Conservation (phyloP, 2,113 vertebrate species). For the Eudorcas thomsonii region DNA sequence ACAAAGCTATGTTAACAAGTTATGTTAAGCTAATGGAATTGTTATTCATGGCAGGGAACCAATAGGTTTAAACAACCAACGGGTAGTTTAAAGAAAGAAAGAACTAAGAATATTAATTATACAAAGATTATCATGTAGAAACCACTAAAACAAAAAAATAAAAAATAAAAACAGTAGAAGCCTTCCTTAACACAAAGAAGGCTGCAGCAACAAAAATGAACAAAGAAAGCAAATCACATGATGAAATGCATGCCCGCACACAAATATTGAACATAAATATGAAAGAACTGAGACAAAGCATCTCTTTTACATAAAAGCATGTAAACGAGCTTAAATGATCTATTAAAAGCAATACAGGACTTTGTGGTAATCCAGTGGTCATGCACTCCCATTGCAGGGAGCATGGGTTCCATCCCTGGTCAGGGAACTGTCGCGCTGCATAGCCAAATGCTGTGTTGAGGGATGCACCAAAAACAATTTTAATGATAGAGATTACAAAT, state of each 20-base stretch:
- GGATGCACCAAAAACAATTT: neutral
- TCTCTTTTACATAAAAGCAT: neutral
- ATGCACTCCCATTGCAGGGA: neutral
- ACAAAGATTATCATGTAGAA: neutral
- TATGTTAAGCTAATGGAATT: neutral
- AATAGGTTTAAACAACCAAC: neutral
- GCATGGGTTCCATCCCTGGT: too few relatives aligned
- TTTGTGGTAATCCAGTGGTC: neutral
- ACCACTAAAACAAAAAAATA: neutral
- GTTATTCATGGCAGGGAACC: neutral
- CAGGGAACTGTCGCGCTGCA: neutral
- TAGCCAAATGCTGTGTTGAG: neutral
- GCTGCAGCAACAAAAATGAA: neutral
- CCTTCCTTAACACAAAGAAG: neutral
- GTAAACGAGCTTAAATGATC: neutral
- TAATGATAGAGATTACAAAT: neutral
- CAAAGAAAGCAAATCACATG: neutral
- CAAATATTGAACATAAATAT: neutral
- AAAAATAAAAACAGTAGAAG: neutral
- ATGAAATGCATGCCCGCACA: neutral
- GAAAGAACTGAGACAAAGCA: neutral
- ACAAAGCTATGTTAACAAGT: too few relatives aligned
- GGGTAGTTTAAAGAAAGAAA: neutral
- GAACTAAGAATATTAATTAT: neutral
- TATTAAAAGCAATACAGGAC: neutral